These are phyloP conservation scores for Ammodytes marinus DNA, from an alignment of 2,113 vertebrate species.

Conservation along the genomic window DNA sequence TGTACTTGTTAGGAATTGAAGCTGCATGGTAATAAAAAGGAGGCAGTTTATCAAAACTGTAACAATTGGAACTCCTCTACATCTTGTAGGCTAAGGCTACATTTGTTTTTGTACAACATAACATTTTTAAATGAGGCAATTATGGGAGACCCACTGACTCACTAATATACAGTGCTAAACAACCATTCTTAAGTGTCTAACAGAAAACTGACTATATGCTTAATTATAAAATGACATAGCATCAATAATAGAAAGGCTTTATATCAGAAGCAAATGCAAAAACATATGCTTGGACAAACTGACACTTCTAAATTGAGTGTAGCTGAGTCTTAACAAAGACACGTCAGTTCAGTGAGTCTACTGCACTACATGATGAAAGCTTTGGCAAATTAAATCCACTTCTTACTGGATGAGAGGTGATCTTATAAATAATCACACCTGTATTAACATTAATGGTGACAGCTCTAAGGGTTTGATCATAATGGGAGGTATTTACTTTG, in stretches of 20 bases:
- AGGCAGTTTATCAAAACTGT: conserved; percentile 7
- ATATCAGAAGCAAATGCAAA: neutral
- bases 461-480: conserved; percentile 45
- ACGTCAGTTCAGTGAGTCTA: conserved; percentile 22
- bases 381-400: conserved; percentile 28
- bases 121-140: neutral
- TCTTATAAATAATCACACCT: conserved; percentile 55
- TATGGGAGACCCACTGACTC: neutral
- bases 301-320: conserved; percentile 6
- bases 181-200: neutral
- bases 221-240: neutral
- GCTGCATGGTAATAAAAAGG: conserved; percentile 19
- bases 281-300: neutral
- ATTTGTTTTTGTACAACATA: neutral
- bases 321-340: conserved; percentile 39
- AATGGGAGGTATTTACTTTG: conserved; percentile 51
- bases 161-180: neutral
- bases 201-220: neutral
- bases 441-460: conserved; percentile 48
- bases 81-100: neutral
- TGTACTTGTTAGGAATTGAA: conserved; percentile 25
- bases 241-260: neutral
- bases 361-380: conserved; percentile 50
- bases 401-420: conserved; percentile 29
- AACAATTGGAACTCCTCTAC: neutral